phyloP scores from a whole-genome alignment of 2,113 vertebrate genomes.

The Callopanchax toddi region DNA sequence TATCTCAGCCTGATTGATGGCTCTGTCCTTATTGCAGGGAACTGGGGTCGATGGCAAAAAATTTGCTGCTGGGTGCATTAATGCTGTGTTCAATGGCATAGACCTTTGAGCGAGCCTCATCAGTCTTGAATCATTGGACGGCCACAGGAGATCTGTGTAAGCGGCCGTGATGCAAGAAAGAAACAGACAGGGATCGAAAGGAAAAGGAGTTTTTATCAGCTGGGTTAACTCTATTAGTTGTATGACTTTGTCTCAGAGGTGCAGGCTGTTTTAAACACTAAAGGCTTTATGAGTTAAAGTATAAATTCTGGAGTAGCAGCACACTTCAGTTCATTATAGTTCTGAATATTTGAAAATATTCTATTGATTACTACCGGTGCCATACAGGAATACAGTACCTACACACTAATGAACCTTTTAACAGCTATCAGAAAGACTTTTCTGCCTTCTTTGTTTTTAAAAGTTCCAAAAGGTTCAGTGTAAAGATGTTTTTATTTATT shows the following conservation, averaged over 20 bases:
- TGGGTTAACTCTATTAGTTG: slow-evolving; percentile 49
- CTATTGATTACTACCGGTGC: neutral
- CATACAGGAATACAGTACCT: neutral
- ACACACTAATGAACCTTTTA: neutral
- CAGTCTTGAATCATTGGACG: slow-evolving; percentile 75
- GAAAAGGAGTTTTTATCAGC: slow-evolving; percentile 55
- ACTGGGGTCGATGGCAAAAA: slow-evolving; percentile 72
- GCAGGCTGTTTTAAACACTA: slow-evolving; percentile 13
- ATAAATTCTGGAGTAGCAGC: neutral
- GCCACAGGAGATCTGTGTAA: slow-evolving; percentile 57
- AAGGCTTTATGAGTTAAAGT: slow-evolving; percentile 28
- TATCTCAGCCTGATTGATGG: slow-evolving; percentile 77
- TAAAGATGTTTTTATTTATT: too few relatives aligned
- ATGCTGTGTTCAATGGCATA: slow-evolving; percentile 67
- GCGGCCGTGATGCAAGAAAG: slow-evolving; percentile 54
- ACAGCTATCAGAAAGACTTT: neutral
- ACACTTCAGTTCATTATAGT: neutral
- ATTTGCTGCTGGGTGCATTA: slow-evolving; percentile 77
- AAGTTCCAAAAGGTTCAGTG: neutral
- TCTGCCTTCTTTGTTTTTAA: neutral
- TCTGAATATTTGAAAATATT: neutral
- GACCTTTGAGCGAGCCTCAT: slow-evolving; percentile 76
- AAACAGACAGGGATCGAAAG: slow-evolving; percentile 15
- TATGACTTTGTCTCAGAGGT: slow-evolving; percentile 33
- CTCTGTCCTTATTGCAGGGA: slow-evolving; percentile 73